Evolutionary conservation across 2,797 vertebrate genomes (phyloP).

Genomic region (Heterohyrax brucei): DNA sequence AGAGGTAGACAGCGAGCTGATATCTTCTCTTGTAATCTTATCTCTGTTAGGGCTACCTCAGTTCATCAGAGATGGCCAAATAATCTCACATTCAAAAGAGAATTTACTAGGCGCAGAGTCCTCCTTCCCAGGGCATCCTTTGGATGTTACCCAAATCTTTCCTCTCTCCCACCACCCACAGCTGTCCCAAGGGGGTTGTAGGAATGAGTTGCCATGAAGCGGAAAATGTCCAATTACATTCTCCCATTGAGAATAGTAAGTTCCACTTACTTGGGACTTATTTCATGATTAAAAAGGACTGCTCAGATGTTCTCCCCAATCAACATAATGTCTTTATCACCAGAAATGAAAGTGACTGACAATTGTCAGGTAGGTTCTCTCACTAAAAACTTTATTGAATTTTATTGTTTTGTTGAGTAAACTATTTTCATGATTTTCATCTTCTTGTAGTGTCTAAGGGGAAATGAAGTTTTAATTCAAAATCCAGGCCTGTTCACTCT

Average conservation of each 20-base stretch:
- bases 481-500: background rate
- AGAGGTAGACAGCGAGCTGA: background rate
- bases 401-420: background rate
- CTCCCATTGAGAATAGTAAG: background rate
- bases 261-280: background rate
- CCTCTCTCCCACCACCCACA: background rate
- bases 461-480: background rate
- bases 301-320: background rate
- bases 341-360: slow-evolving; percentile 15
- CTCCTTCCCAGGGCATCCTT: background rate
- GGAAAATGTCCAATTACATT: background rate
- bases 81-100: background rate
- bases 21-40: background rate
- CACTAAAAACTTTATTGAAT: slow-evolving; percentile 26
- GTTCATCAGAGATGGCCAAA: background rate
- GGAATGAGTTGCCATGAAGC: background rate
- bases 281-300: background rate
- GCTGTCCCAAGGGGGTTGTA: background rate
- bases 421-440: background rate
- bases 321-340: background rate
- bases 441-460: slow-evolving; percentile 14
- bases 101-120: background rate
- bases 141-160: background rate
- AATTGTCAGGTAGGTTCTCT: background rate
- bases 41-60: background rate